Evolutionary conservation across 2,888 invertebrate species (phyloP).

Genomic region (Camponotus fellah): DNA sequence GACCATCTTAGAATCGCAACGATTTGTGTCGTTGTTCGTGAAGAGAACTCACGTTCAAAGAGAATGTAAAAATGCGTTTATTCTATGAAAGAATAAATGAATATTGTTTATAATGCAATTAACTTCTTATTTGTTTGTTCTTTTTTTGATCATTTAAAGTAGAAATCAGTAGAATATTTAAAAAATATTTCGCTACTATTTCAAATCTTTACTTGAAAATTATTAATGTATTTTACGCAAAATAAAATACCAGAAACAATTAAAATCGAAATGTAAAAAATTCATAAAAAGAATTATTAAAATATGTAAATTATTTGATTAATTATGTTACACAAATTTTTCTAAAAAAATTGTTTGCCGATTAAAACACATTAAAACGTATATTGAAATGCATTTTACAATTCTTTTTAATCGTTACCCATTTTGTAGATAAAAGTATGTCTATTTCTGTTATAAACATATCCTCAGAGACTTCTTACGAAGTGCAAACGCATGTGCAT

Average conservation of each 20-base stretch:
- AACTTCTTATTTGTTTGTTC: not conserved
- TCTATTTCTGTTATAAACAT: not conserved
- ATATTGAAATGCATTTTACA: not conserved
- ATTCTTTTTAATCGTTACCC: not conserved
- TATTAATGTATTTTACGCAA: not conserved
- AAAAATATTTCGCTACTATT: not conserved
- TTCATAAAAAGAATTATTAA: not conserved
- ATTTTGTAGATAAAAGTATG: not conserved
- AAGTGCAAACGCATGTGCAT: not conserved
- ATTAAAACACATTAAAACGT: not conserved
- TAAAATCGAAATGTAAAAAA: not conserved
- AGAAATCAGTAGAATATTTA: not conserved
- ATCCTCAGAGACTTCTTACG: not conserved
- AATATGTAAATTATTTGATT: not conserved
- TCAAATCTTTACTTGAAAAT: not conserved
- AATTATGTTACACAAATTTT: not conserved
- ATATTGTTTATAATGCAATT: not conserved
- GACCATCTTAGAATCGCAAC: constrained; percentile 48
- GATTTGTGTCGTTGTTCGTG: constrained; percentile 37
- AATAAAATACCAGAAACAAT: not conserved
- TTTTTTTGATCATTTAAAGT: not conserved
- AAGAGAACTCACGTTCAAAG: constrained; percentile 32
- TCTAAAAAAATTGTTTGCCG: not conserved
- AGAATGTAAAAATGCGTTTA: not conserved
- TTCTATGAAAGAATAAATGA: not conserved